Percentiles rank a stretch among this genome's conserved stretches.
phyloP scores from a whole-genome alignment of 2,888 invertebrate genomes.

The Nezara viridula region DNA sequence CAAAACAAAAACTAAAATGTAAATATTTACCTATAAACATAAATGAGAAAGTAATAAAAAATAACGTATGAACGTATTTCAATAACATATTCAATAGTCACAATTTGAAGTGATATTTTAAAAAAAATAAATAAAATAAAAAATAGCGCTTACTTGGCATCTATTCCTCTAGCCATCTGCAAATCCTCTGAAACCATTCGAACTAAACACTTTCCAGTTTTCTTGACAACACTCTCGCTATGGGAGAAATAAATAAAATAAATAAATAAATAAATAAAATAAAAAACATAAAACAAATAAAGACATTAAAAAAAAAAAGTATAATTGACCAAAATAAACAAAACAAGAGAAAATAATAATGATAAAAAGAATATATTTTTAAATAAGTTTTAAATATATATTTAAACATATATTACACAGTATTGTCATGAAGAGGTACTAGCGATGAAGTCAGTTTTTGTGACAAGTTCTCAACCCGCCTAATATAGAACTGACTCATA shows the following conservation, averaged over 20 bases:
- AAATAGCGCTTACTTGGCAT: slow-evolving; percentile 6
- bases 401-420: too few species aligned
- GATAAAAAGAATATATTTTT: not conserved
- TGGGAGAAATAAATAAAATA: not conserved
- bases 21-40: too few species aligned
- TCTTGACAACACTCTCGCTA: slow-evolving; percentile 27
- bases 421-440: too few species aligned
- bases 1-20: too few species aligned
- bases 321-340: not conserved
- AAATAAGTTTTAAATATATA: too few species aligned
- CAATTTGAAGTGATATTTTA: too few species aligned
- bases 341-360: not conserved
- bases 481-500: too few species aligned
- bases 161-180: slow-evolving; percentile 39
- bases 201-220: slow-evolving; percentile 37
- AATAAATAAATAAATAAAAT: not conserved
- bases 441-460: too few species aligned
- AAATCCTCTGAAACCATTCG: slow-evolving; percentile 49
- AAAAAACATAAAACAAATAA: not conserved
- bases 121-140: not conserved
- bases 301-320: not conserved
- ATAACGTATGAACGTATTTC: too few species aligned
- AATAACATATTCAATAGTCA: too few species aligned
- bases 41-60: too few species aligned
- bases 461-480: too few species aligned